Percentiles rank a stretch among this genome's conserved stretches.
Conservation (phyloP, 2,113 vertebrate genomes). For the Tachysurus fulvidraco region DNA sequence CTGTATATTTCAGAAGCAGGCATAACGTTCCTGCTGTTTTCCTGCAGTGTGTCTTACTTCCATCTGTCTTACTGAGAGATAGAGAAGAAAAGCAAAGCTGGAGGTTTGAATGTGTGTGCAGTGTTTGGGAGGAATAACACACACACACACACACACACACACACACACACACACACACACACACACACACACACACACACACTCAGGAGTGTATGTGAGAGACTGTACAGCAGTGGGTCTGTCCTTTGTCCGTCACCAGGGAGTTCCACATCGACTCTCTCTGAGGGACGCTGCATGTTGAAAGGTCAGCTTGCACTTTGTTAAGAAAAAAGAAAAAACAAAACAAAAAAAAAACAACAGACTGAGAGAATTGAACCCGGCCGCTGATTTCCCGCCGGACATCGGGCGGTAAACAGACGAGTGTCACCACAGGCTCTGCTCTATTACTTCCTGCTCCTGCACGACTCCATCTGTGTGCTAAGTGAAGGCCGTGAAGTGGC, state of each 20-base stretch:
- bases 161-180: slow-evolving; percentile 33
- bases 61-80: background rate
- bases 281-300: slow-evolving; percentile 52
- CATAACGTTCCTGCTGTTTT: background rate
- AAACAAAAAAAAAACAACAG: slow-evolving; percentile 35
- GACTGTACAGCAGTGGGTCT: slow-evolving; percentile 42
- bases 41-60: background rate
- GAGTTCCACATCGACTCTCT: slow-evolving; percentile 54
- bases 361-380: slow-evolving; percentile 23
- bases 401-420: slow-evolving; percentile 53
- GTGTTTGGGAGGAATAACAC: background rate
- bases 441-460: slow-evolving; percentile 27
- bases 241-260: slow-evolving; percentile 44
- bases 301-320: slow-evolving; percentile 71
- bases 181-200: slow-evolving; percentile 13
- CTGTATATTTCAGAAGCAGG: background rate
- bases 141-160: slow-evolving; percentile 32
- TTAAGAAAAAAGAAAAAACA: slow-evolving; percentile 54
- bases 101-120: background rate
- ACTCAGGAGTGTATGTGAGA: slow-evolving; percentile 20
- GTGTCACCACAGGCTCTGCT: slow-evolving; percentile 32
- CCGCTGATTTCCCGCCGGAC: slow-evolving; percentile 47
- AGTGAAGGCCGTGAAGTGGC: slow-evolving; percentile 28
- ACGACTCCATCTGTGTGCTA: slow-evolving; percentile 30
- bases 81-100: background rate